Evolutionary conservation across 2,888 invertebrate species (phyloP).

Genomic region (Chaitophorus viminalis): DNA sequence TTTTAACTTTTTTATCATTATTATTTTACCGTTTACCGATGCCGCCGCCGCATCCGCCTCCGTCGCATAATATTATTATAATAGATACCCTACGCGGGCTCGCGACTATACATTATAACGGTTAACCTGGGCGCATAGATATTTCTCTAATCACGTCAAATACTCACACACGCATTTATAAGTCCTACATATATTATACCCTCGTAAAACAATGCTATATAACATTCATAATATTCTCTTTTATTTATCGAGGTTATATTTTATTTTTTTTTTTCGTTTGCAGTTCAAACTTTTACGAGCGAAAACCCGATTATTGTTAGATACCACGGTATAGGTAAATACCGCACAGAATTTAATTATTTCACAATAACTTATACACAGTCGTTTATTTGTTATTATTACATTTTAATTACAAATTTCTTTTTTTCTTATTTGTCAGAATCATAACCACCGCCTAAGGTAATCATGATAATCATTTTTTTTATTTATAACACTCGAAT

Average conservation of each 20-base stretch:
- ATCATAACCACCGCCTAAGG: too few species aligned
- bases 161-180: background rate
- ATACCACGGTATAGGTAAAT: background rate
- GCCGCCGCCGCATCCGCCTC: background rate
- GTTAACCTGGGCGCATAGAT: background rate
- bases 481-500: background rate
- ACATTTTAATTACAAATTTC: too few species aligned
- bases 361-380: too few species aligned
- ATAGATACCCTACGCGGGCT: background rate
- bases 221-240: background rate
- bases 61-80: background rate
- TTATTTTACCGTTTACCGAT: background rate
- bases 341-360: background rate
- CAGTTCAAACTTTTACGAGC: background rate
- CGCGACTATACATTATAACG: background rate
- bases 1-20: background rate
- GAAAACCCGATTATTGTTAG: background rate
- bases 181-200: background rate
- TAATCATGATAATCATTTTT: too few species aligned
- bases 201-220: background rate
- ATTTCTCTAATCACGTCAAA: background rate
- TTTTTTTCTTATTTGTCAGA: too few species aligned
- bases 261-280: background rate
- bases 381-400: too few species aligned
- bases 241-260: background rate